Evolutionary conservation across 2,888 invertebrate species (phyloP).

Genomic region (Caenorhabditis wallacei): DNA sequence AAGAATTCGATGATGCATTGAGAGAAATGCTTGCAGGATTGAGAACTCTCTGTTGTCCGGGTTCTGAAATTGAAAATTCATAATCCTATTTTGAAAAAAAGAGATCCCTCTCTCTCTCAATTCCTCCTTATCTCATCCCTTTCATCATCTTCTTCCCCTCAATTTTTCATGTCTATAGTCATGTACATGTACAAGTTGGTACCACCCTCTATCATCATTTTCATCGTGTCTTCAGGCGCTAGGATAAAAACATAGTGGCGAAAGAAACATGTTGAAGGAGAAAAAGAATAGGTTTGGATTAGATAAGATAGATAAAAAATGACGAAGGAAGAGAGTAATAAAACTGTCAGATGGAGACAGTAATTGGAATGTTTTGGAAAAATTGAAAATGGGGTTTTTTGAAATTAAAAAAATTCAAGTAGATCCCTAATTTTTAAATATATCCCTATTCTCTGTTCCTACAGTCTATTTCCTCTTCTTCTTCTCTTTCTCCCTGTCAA

Average conservation of each 20-base stretch:
- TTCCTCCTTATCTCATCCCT: not conserved
- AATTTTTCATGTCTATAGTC: not conserved
- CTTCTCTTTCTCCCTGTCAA: constrained; percentile 30
- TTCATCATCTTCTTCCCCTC: not conserved
- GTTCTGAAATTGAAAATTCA: constrained; percentile 19
- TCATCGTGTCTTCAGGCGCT: constrained; percentile 10
- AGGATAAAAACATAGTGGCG: not conserved
- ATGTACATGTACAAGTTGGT: constrained; percentile 50
- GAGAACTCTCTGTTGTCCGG: constrained; percentile 35
- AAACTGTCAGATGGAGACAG: not conserved
- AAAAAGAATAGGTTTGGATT: constrained; percentile 6
- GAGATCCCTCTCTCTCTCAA: not conserved
- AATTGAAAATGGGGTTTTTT: too few species aligned
- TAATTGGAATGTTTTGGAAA: not conserved
- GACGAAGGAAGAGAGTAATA: not conserved
- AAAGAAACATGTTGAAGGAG: constrained; percentile 26
- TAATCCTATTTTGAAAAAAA: not conserved
- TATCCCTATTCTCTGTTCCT: not conserved
- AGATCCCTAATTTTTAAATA: too few species aligned
- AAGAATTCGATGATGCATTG: constrained; percentile 40
- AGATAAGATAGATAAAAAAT: constrained; percentile 14
- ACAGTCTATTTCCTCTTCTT: not conserved
- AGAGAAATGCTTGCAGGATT: constrained; percentile 65
- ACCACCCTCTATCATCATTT: constrained; percentile 36
- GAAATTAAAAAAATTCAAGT: too few species aligned